Conservation (phyloP, 2,113 vertebrate genomes). For the Cyprinodon tularosa region DNA sequence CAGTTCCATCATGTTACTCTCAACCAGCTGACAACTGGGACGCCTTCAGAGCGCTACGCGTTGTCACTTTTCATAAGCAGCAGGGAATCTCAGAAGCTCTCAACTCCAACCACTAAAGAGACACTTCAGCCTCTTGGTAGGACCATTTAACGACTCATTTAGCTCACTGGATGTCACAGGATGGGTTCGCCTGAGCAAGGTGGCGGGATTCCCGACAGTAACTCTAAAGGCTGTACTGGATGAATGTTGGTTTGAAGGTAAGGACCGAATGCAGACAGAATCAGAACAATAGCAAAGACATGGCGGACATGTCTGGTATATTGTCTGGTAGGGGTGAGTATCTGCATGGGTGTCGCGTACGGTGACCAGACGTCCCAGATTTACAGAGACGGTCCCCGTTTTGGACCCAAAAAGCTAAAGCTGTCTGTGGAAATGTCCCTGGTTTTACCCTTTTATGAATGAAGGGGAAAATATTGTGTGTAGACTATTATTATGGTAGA, state of each 20-base stretch:
- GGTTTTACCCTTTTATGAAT: too few species aligned
- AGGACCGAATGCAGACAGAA: neutral
- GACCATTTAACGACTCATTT: constrained; percentile 31
- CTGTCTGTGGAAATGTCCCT: too few species aligned
- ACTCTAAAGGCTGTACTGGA: constrained; percentile 16
- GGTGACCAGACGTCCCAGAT: too few species aligned
- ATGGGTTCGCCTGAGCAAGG: constrained; percentile 20
- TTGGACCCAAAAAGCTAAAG: too few species aligned
- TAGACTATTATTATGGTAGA: too few species aligned
- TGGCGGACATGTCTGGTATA: neutral
- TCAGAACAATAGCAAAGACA: neutral
- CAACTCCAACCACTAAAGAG: constrained; percentile 33
- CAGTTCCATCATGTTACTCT: neutral
- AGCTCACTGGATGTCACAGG: constrained; percentile 14
- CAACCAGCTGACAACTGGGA: neutral
- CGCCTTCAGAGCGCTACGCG: neutral
- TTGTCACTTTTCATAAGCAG: constrained; percentile 9
- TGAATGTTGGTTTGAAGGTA: neutral
- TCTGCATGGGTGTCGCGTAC: too few species aligned
- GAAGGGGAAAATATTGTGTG: too few species aligned
- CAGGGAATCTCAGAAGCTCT: constrained; percentile 23
- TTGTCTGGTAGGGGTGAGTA: too few species aligned
- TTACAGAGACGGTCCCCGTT: too few species aligned
- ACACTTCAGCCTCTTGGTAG: constrained; percentile 4
- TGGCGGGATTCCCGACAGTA: constrained; percentile 5